phyloP scores from a whole-genome alignment of 2,113 vertebrate species.

The Poeciliopsis turrubarensis region DNA sequence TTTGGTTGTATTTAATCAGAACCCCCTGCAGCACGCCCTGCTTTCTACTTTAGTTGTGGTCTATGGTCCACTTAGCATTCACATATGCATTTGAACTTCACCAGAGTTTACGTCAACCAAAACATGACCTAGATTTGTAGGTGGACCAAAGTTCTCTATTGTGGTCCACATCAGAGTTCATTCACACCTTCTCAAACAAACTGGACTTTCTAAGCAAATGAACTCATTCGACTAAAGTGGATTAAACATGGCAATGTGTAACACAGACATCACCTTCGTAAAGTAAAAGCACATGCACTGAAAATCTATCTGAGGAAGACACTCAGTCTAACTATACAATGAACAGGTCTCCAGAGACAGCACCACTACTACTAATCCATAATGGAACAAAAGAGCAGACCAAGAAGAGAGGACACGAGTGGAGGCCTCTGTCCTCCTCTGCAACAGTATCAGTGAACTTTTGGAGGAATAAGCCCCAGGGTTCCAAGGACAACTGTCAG shows the following conservation, averaged over 20 bases:
- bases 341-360: slow-evolving; percentile 45
- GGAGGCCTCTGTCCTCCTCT: slow-evolving; percentile 50
- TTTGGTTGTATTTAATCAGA: no score
- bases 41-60: no score
- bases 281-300: slow-evolving; percentile 17
- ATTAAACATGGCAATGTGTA: neutral
- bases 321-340: slow-evolving; percentile 31
- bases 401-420: slow-evolving; percentile 39
- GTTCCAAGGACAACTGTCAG: slow-evolving; percentile 84
- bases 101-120: no score
- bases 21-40: no score
- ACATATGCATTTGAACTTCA: no score
- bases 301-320: slow-evolving; percentile 16
- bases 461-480: slow-evolving; percentile 74
- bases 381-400: slow-evolving; percentile 71
- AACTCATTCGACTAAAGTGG: no score
- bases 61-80: no score
- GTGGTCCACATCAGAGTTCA: no score
- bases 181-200: no score
- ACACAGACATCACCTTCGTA: neutral
- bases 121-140: no score
- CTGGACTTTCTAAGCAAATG: no score
- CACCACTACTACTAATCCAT: slow-evolving; percentile 59
- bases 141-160: no score
- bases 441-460: slow-evolving; percentile 71